A percentile compares a stretch with the other conserved stretches of the same genome.
phyloP scores from a whole-genome alignment of 2,888 invertebrate species.

The Epistrophe grossulariae region DNA sequence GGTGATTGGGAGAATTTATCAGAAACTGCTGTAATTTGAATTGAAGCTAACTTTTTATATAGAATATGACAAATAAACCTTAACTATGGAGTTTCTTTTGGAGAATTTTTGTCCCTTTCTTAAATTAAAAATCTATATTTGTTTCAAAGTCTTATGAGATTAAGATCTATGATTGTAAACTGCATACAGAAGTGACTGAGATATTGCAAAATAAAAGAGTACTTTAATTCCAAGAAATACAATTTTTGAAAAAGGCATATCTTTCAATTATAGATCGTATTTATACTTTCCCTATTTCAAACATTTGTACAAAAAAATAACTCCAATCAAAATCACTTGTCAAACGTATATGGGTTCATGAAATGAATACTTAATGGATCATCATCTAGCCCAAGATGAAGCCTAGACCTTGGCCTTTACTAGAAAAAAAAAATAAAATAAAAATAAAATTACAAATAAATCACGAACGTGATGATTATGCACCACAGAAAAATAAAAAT shows the following conservation, averaged over 20 bases:
- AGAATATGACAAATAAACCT: too few species aligned
- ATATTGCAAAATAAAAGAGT: background rate
- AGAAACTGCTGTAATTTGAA: too few species aligned
- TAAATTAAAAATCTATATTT: background rate
- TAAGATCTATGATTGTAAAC: background rate
- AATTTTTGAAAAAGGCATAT: background rate
- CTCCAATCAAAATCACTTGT: slow-evolving; percentile 36
- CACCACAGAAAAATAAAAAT: slow-evolving; percentile 2
- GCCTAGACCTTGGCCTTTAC: slow-evolving; percentile 69
- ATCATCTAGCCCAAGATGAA: slow-evolving; percentile 43
- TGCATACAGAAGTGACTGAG: background rate
- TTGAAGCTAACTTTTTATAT: too few species aligned
- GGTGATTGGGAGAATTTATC: too few species aligned
- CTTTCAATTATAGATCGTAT: background rate
- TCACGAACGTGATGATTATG: slow-evolving; percentile 50
- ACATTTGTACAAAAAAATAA: background rate
- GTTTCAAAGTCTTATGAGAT: background rate
- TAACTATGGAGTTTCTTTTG: too few species aligned
- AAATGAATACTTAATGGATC: slow-evolving; percentile 52
- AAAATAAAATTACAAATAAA: slow-evolving; percentile 22
- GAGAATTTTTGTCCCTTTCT: too few species aligned
- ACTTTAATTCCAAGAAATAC: background rate
- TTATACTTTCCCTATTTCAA: slow-evolving; percentile 33
- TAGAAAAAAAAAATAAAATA: background rate
- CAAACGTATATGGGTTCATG: slow-evolving; percentile 40